A percentile compares a stretch with the other conserved stretches of the same genome.
Conservation (phyloP, 2,797 vertebrate species). For the Macropus fuliginosus region DNA sequence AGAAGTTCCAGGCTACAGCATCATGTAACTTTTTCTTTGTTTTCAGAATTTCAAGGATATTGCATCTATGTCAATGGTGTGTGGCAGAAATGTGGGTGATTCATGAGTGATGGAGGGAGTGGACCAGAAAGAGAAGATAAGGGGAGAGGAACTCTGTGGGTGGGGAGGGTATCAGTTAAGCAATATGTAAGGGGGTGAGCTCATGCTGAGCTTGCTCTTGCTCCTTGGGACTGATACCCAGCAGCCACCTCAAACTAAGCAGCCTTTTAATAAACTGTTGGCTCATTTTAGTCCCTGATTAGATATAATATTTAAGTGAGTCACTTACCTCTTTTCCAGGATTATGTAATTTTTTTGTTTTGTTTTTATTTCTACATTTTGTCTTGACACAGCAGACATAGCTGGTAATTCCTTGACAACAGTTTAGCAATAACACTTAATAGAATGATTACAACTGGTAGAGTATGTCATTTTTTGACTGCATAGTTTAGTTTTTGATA, state of each 20-base stretch:
- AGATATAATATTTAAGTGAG: not conserved
- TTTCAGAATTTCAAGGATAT: not conserved
- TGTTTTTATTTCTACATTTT: not conserved
- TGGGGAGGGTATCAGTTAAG: not conserved
- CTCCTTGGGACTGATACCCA: not conserved
- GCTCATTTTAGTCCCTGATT: not conserved
- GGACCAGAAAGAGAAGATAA: not conserved
- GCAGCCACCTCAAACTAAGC: not conserved
- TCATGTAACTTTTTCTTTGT: not conserved
- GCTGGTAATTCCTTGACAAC: not conserved
- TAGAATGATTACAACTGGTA: not conserved
- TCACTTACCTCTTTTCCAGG: not conserved
- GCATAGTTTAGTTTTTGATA: not conserved
- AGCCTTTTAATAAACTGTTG: not conserved
- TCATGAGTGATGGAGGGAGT: not conserved
- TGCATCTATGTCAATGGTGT: not conserved
- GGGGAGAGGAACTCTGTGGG: not conserved
- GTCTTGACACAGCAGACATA: not conserved
- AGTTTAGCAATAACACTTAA: not conserved
- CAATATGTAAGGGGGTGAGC: not conserved
- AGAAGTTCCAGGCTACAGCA: not conserved
- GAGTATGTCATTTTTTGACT: not conserved
- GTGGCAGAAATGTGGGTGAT: not conserved
- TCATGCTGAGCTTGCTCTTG: not conserved
- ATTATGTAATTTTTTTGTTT: not conserved